These are phyloP conservation scores for Dryobates pubescens DNA, from an alignment of 2,797 vertebrate genomes.

Conservation along the genomic window DNA sequence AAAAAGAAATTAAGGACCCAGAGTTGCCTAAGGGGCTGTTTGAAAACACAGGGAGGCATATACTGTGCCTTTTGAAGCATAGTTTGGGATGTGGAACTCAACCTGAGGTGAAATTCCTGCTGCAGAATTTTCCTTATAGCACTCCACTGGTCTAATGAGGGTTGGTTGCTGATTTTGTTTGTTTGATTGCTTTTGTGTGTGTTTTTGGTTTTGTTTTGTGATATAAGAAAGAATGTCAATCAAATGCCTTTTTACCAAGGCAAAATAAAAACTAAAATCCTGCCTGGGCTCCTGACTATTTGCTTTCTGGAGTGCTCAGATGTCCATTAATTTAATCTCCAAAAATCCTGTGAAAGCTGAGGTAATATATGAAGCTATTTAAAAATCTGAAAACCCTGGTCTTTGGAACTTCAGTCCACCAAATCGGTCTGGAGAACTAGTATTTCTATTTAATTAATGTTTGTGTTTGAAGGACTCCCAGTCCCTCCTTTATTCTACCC, in stretches of 20 bases:
- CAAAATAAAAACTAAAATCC: neutral
- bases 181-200: too few relatives aligned
- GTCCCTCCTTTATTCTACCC: neutral
- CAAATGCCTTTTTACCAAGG: neutral
- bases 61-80: neutral
- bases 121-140: neutral
- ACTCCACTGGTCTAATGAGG: neutral
- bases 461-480: neutral
- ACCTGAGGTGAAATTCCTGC: neutral
- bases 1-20: neutral
- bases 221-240: neutral
- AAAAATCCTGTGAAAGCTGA: neutral
- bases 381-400: neutral
- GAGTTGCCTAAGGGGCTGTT: neutral
- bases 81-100: neutral
- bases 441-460: neutral
- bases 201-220: neutral
- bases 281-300: neutral
- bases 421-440: accelerated
- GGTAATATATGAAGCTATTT: neutral
- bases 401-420: neutral
- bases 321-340: neutral
- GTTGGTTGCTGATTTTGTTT: too few relatives aligned
- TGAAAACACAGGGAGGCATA: neutral
- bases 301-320: neutral